phyloP scores from a whole-genome alignment of 1,140 invertebrate genomes.

The Danaus plexippus region DNA sequence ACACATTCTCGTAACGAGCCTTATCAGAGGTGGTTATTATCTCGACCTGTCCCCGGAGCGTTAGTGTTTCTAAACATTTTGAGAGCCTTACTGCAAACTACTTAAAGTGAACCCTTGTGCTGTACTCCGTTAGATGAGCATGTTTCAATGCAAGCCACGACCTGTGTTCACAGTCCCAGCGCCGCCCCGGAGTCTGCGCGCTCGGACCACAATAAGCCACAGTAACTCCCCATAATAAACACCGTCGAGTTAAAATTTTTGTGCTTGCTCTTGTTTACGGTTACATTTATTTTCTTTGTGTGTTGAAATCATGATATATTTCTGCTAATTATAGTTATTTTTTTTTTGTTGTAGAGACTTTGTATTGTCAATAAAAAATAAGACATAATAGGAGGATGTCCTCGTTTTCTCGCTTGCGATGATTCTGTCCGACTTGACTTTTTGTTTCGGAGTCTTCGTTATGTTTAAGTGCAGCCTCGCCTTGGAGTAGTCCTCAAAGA shows the following conservation, averaged over 20 bases:
- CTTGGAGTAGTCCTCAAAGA: not conserved
- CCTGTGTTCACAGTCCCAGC: conserved; percentile 65
- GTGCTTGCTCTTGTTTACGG: conserved; percentile 36
- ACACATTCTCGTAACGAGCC: conserved; percentile 21
- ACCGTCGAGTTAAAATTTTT: conserved; percentile 34
- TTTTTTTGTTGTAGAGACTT: conserved; percentile 49
- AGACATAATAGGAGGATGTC: conserved; percentile 48
- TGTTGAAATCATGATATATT: conserved; percentile 59
- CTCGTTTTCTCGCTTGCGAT: conserved; percentile 11
- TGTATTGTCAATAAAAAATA: conserved; percentile 45
- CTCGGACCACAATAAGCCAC: conserved; percentile 57
- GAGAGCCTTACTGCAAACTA: conserved; percentile 41
- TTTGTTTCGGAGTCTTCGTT: conserved; percentile 26
- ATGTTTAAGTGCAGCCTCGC: conserved; percentile 17
- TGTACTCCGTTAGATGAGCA: conserved; percentile 52
- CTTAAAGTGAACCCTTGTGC: conserved; percentile 40
- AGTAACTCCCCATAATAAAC: conserved; percentile 49
- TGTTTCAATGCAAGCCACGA: conserved; percentile 58
- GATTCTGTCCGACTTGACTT: conserved; percentile 10
- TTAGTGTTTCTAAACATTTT: conserved; percentile 49
- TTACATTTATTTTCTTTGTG: conserved; percentile 49
- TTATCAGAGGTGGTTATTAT: conserved; percentile 33
- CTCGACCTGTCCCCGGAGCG: conserved; percentile 15
- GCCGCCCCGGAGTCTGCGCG: conserved; percentile 48
- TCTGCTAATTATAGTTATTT: conserved; percentile 32